Percentiles rank a stretch among this genome's conserved stretches.
phyloP scores from a whole-genome alignment of 2,113 vertebrate genomes.

The Tichodroma muraria region DNA sequence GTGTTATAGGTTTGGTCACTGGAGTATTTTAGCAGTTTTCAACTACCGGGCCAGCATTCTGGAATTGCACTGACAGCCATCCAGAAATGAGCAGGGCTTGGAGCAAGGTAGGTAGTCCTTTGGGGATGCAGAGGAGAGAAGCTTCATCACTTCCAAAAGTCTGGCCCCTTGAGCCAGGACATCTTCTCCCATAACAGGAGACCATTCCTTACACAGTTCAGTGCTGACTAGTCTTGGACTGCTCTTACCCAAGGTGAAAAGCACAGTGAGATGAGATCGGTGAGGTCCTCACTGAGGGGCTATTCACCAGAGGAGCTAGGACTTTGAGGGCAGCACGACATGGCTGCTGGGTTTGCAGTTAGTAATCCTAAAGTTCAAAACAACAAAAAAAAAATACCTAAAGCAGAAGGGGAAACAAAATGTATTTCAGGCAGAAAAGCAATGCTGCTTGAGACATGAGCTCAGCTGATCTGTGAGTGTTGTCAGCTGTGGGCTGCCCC shows the following conservation, averaged over 20 bases:
- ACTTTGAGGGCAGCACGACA: background rate
- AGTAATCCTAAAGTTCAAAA: background rate
- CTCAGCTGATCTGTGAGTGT: background rate
- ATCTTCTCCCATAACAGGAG: background rate
- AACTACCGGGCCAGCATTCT: background rate
- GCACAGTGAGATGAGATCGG: background rate
- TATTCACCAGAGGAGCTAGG: background rate
- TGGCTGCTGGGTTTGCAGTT: background rate
- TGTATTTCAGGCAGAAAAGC: background rate
- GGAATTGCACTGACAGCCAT: background rate
- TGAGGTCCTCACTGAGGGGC: background rate
- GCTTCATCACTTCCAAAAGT: background rate
- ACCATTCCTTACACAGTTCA: background rate
- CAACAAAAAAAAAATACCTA: no score
- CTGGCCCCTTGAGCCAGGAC: background rate
- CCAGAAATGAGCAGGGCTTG: background rate
- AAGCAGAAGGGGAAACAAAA: background rate
- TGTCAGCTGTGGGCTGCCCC: background rate
- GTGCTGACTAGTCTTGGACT: background rate
- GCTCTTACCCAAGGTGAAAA: background rate
- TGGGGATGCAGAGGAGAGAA: background rate
- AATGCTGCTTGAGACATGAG: background rate
- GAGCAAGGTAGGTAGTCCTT: background rate
- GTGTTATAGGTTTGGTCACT: background rate
- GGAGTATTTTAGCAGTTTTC: background rate